Conservation (phyloP, 2,113 vertebrate genomes). For the Chinchilla lanigera region DNA sequence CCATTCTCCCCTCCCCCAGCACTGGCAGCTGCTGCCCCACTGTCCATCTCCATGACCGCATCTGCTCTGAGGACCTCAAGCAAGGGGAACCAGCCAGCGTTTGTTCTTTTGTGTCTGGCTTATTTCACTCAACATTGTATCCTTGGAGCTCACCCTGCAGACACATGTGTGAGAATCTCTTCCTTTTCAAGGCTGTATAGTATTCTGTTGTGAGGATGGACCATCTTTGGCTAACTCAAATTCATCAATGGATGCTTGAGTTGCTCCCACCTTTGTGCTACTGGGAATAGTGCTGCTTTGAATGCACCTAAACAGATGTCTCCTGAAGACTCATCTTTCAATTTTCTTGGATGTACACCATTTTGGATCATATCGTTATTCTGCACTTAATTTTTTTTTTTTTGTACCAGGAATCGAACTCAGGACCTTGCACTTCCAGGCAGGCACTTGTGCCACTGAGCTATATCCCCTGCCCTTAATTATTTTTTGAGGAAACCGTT, state of each 20-base stretch:
- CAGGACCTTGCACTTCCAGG: too few species aligned
- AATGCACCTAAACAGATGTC: not conserved
- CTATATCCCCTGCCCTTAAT: too few species aligned
- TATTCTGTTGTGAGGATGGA: rapidly evolving
- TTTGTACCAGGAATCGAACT: too few species aligned
- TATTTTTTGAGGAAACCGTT: not conserved
- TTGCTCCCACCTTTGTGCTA: not conserved
- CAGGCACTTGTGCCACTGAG: too few species aligned
- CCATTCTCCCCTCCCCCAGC: not conserved
- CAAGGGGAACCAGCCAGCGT: too few species aligned
- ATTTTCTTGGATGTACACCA: not conserved
- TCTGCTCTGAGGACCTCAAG: not conserved
- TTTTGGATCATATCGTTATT: not conserved
- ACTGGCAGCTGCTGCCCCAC: not conserved
- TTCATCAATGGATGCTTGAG: rapidly evolving
- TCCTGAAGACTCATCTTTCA: not conserved
- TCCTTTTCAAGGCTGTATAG: not conserved
- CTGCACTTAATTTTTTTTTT: not conserved
- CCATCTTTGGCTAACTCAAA: too few species aligned
- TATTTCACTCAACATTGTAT: not conserved
- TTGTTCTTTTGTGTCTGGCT: not conserved
- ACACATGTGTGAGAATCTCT: not conserved
- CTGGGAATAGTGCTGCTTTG: too few species aligned
- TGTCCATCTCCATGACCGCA: not conserved
- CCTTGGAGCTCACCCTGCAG: not conserved